phyloP scores from a whole-genome alignment of 2,797 vertebrate genomes.

The Kryptolebias ocellatus region DNA sequence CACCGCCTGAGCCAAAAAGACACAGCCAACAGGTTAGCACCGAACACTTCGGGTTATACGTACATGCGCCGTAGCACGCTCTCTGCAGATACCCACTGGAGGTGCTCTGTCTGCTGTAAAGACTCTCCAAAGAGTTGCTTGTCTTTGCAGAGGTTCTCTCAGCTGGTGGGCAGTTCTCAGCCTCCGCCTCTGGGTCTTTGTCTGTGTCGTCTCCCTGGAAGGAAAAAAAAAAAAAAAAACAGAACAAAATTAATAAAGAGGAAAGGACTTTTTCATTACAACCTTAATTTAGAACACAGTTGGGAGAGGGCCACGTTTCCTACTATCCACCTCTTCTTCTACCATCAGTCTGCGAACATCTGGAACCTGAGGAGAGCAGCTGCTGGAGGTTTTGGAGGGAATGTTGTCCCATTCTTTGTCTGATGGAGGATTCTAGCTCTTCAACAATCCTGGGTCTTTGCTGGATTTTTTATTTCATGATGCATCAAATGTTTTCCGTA shows the following conservation, averaged over 20 bases:
- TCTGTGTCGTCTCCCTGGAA: slow-evolving; percentile 85
- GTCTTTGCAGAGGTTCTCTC: slow-evolving; percentile 81
- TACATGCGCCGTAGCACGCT: background rate
- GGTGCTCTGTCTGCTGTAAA: slow-evolving; percentile 89
- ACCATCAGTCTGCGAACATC: too few relatives aligned
- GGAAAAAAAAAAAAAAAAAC: slow-evolving; percentile 14
- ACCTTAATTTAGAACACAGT: too few relatives aligned
- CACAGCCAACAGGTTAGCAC: slow-evolving; percentile 18
- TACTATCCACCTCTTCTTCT: too few relatives aligned
- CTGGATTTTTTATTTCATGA: too few relatives aligned
- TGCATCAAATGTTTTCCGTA: too few relatives aligned
- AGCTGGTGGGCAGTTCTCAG: slow-evolving; percentile 65
- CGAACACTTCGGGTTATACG: background rate
- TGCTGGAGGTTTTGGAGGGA: too few relatives aligned
- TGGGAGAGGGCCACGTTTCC: too few relatives aligned
- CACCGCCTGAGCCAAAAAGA: slow-evolving; percentile 82
- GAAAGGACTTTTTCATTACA: background rate
- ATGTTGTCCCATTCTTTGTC: too few relatives aligned
- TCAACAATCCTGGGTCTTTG: too few relatives aligned
- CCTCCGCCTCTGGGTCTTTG: slow-evolving; percentile 81
- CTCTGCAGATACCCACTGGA: slow-evolving; percentile 85
- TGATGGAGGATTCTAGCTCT: too few relatives aligned
- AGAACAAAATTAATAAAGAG: background rate
- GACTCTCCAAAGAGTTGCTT: slow-evolving; percentile 91
- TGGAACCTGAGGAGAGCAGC: too few relatives aligned